phyloP scores from a whole-genome alignment of 2,113 vertebrate species.

The Peromyscus polionotus region DNA sequence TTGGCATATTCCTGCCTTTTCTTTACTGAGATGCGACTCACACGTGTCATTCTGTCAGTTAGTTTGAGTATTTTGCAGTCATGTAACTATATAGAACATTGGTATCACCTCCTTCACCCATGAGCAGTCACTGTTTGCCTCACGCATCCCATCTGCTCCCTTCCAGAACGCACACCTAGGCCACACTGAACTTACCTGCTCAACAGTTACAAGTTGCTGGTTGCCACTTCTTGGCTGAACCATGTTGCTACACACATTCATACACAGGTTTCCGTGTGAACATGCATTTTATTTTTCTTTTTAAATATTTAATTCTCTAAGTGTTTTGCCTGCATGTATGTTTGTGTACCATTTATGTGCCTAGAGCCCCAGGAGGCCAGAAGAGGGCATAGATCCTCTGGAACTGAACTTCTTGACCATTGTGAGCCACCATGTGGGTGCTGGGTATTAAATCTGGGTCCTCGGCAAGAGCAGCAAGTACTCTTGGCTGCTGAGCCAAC shows the following conservation, averaged over 20 bases:
- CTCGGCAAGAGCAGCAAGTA: background rate
- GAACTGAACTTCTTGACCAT: background rate
- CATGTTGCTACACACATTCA: rapidly evolving
- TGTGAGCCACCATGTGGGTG: background rate
- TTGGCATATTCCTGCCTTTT: background rate
- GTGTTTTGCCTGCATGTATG: background rate
- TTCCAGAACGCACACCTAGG: rapidly evolving
- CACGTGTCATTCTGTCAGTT: background rate
- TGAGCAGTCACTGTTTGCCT: background rate
- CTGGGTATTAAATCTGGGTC: background rate
- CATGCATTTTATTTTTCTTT: background rate
- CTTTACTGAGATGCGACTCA: background rate
- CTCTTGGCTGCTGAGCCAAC: background rate
- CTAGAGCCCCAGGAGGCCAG: background rate
- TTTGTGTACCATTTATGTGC: background rate
- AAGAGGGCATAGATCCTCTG: background rate
- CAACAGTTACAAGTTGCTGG: too few relatives aligned
- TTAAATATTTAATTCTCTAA: background rate
- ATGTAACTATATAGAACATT: background rate
- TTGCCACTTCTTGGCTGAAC: background rate
- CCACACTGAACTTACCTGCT: rapidly evolving
- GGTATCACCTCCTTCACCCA: too few relatives aligned
- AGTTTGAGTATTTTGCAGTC: background rate
- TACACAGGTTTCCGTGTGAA: rapidly evolving
- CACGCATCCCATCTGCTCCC: background rate